Percentiles rank a stretch among this genome's conserved stretches.
Evolutionary conservation across 2,888 invertebrate genomes (phyloP).

Genomic region (Lasioglossum villosulum): DNA sequence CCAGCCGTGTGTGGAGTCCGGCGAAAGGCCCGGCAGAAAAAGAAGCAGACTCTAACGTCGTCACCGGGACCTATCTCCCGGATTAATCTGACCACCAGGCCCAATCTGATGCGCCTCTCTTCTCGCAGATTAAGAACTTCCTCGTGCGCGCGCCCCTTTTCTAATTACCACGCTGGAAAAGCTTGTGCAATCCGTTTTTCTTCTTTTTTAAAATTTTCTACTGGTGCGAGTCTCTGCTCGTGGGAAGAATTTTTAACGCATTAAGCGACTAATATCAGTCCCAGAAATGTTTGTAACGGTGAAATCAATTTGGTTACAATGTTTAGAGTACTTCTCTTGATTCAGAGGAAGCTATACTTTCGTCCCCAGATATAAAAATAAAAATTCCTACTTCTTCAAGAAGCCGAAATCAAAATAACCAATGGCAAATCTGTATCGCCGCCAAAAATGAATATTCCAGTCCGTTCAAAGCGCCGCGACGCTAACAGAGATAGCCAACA

Average conservation of each 20-base stretch:
- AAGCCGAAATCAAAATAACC: too few species aligned
- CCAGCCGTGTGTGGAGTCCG: slow-evolving; percentile 44
- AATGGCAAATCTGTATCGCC: neutral
- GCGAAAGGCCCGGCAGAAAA: slow-evolving; percentile 21
- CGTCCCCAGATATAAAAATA: too few species aligned
- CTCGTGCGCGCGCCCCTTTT: neutral
- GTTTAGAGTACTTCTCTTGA: too few species aligned
- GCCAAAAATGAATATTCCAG: neutral
- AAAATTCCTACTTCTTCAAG: too few species aligned
- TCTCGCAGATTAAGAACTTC: slow-evolving; percentile 16
- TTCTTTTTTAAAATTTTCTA: neutral
- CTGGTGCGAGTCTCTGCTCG: neutral
- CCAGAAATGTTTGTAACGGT: neutral
- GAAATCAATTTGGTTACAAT: too few species aligned
- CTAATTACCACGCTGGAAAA: neutral
- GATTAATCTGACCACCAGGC: slow-evolving; percentile 40
- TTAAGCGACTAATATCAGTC: neutral
- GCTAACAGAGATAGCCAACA: neutral
- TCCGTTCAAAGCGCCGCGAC: too few species aligned
- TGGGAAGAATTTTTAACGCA: neutral
- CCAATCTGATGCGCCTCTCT: neutral
- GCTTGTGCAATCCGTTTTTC: neutral
- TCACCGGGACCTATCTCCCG: slow-evolving; percentile 51
- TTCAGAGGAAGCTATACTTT: too few species aligned
- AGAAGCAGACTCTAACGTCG: slow-evolving; percentile 59